Percentiles rank a stretch among this genome's conserved stretches.
These are phyloP conservation scores for Muntiacus muntjak DNA, from an alignment of 2,113 vertebrate species.

Conservation along the genomic window DNA sequence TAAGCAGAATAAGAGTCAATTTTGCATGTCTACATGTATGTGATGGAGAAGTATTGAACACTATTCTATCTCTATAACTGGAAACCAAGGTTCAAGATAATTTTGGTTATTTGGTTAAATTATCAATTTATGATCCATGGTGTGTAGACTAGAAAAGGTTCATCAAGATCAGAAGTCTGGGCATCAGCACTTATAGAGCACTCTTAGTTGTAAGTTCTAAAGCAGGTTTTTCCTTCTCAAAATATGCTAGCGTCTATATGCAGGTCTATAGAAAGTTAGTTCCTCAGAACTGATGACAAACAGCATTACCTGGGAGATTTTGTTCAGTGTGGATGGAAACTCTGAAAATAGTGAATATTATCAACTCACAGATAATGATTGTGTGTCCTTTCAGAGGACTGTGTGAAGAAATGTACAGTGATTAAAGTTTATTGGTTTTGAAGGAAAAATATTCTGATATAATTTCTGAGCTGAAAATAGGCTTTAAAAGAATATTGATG, in stretches of 20 bases:
- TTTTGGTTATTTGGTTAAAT: not conserved
- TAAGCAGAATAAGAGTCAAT: not conserved
- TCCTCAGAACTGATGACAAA: not conserved
- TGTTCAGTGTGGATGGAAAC: not conserved
- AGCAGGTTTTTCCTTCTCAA: not conserved
- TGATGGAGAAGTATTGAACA: not conserved
- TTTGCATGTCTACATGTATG: not conserved
- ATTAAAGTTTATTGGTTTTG: not conserved
- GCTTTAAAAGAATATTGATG: not conserved
- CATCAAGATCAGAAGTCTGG: not conserved
- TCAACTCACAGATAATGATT: not conserved
- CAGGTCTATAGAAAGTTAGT: not conserved
- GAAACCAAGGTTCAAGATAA: not conserved
- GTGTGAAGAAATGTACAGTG: not conserved
- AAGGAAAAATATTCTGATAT: not conserved
- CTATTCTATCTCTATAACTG: not conserved
- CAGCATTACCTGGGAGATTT: not conserved
- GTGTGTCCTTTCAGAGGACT: not conserved
- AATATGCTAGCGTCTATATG: not conserved
- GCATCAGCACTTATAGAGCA: not conserved
- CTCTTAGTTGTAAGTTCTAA: not conserved
- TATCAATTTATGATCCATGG: not conserved
- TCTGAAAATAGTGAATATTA: not conserved
- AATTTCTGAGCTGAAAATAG: constrained; percentile 25
- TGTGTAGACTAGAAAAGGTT: not conserved